A percentile compares a stretch with the other conserved stretches of the same genome.
Evolutionary conservation across 2,113 vertebrate species (phyloP).

Genomic region (Oreochromis aureus): DNA sequence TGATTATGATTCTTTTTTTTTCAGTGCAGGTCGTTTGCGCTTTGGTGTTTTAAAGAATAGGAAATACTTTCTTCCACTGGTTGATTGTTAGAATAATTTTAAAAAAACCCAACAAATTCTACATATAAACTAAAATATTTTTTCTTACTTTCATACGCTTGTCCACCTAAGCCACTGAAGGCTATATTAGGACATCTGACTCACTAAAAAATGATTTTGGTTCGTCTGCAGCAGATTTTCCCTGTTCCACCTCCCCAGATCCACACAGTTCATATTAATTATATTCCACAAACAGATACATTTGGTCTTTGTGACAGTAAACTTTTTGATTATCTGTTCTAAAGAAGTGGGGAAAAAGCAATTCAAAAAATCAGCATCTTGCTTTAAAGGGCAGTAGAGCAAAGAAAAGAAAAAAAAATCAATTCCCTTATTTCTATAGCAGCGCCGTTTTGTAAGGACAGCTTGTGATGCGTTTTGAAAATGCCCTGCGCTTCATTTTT

Average conservation of each 20-base stretch:
- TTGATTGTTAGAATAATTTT: neutral
- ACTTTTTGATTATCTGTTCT: neutral
- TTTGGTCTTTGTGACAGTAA: neutral
- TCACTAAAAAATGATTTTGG: neutral
- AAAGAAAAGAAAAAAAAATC: neutral
- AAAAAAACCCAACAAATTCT: neutral
- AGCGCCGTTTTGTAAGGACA: neutral
- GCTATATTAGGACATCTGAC: neutral
- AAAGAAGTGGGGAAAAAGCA: accelerated
- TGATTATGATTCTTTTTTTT: neutral
- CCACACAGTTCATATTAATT: neutral
- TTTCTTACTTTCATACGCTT: neutral
- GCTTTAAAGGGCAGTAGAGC: neutral
- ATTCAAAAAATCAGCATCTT: neutral
- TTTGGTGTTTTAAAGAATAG: neutral
- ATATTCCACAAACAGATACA: neutral
- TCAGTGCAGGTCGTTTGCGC: neutral
- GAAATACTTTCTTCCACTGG: neutral
- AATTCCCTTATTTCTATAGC: neutral
- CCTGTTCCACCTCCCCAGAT: neutral
- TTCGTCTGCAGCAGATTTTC: neutral
- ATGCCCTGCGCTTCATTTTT: neutral
- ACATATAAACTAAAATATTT: neutral
- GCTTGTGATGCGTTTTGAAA: neutral
- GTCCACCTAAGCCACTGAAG: neutral